Evolutionary conservation across 2,797 vertebrate genomes (phyloP).

Genomic region (Atherinosoma microstoma): DNA sequence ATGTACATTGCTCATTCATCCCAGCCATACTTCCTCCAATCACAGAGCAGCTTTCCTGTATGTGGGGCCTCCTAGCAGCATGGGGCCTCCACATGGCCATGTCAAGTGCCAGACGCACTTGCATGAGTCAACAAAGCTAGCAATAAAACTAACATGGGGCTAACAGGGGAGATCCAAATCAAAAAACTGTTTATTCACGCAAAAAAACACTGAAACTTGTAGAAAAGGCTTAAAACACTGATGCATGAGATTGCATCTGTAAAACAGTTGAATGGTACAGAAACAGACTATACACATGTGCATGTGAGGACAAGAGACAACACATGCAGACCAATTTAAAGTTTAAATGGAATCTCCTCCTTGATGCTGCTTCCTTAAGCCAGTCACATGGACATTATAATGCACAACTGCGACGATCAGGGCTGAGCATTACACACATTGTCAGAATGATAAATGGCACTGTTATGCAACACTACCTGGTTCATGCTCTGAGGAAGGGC

Average conservation of each 20-base stretch:
- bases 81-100: conserved; percentile 73
- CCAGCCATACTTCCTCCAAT: conserved; percentile 66
- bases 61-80: conserved; percentile 64
- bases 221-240: conserved; percentile 7
- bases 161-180: conserved; percentile 44
- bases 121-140: conserved; percentile 69
- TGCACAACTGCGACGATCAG: conserved; percentile 33
- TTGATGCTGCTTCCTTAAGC: conserved; percentile 23
- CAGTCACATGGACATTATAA: conserved; percentile 10
- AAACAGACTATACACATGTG: neutral
- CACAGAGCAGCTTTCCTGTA: conserved; percentile 48
- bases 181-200: conserved; percentile 27
- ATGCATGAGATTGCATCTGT: neutral
- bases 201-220: conserved; percentile 19
- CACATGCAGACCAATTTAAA: neutral
- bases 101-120: conserved; percentile 68
- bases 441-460: conserved; percentile 57
- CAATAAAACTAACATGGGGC: conserved; percentile 66
- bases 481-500: conserved; percentile 27
- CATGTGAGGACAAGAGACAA: neutral
- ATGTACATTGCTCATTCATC: conserved; percentile 77
- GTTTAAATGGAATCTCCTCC: neutral
- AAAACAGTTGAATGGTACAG: neutral
- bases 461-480: conserved; percentile 45
- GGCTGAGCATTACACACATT: conserved; percentile 44